Percentiles rank a stretch among this genome's conserved stretches.
phyloP scores from a whole-genome alignment of 1,140 invertebrate genomes.

The Atta cephalotes region DNA sequence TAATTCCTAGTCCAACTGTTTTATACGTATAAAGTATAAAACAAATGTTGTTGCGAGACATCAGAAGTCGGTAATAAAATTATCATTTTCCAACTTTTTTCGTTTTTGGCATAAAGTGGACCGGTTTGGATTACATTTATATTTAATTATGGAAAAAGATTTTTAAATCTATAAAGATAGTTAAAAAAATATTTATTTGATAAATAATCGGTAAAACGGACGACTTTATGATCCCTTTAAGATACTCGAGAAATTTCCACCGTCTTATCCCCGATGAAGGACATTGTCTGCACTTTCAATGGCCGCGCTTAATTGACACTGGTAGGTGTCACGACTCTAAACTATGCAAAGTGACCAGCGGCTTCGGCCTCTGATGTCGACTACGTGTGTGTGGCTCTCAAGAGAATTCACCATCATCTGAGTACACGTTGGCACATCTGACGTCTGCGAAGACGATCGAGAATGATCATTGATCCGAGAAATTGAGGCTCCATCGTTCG shows the following conservation, averaged over 20 bases:
- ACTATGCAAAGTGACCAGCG: constrained; percentile 80
- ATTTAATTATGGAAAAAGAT: too few species aligned
- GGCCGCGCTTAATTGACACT: constrained; percentile 74
- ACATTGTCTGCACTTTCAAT: constrained; percentile 41
- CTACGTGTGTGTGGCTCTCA: constrained; percentile 46
- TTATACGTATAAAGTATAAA: too few species aligned
- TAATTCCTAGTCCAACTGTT: too few species aligned
- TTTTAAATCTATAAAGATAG: too few species aligned
- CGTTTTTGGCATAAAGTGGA: too few species aligned
- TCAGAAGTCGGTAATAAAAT: too few species aligned
- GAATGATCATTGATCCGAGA: constrained; percentile 62
- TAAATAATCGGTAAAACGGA: too few species aligned
- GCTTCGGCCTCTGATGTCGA: constrained; percentile 58
- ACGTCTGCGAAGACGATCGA: constrained; percentile 50
- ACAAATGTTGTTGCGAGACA: too few species aligned
- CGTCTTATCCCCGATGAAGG: constrained; percentile 13
- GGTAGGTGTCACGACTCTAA: constrained; percentile 81
- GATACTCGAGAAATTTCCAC: constrained; percentile 24
- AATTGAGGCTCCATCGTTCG: constrained; percentile 43
- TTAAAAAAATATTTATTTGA: too few species aligned
- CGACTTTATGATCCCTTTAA: background rate
- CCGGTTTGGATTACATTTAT: too few species aligned
- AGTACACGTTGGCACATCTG: constrained; percentile 36
- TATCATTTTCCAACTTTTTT: too few species aligned
- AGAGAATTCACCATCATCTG: constrained; percentile 4